phyloP scores from a whole-genome alignment of 2,888 invertebrate genomes.

The Steinernema scapterisci region DNA sequence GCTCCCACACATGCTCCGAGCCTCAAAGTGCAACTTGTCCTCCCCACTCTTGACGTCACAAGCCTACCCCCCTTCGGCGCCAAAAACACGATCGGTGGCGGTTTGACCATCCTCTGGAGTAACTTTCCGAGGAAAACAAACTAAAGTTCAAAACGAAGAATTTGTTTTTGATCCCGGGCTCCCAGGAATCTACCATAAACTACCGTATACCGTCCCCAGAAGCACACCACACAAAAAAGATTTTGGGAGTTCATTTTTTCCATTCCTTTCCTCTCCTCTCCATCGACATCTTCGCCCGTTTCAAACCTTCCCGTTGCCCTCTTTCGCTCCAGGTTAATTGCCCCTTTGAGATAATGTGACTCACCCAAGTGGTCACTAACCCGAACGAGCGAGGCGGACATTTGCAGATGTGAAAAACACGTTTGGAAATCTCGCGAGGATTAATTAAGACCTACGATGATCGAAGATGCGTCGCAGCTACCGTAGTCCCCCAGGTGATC shows the following conservation, averaged over 20 bases:
- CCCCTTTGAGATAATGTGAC: not conserved
- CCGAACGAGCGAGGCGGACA: not conserved
- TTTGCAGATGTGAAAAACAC: constrained; percentile 2
- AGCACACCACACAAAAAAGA: too few relatives aligned
- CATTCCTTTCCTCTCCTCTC: too few relatives aligned
- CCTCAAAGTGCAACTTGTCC: constrained; percentile 9
- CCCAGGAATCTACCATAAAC: too few relatives aligned
- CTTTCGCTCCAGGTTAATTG: constrained; percentile 3
- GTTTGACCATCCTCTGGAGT: not conserved
- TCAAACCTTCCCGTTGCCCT: too few relatives aligned
- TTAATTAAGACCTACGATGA: not conserved
- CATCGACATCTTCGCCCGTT: too few relatives aligned
- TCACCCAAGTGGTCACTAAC: not conserved
- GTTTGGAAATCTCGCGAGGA: not conserved
- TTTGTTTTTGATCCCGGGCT: not conserved
- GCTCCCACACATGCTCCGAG: not conserved
- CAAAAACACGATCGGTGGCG: constrained; percentile 8
- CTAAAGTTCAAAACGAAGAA: constrained; percentile 2
- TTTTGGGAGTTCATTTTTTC: too few relatives aligned
- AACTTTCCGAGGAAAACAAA: not conserved
- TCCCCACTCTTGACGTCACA: not conserved
- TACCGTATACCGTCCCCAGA: too few relatives aligned
- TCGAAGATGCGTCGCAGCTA: not conserved
- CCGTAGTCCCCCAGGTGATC: not conserved
- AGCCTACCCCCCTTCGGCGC: not conserved